Conservation (phyloP, 2,888 invertebrate genomes). For the Siphonodentalium dalli region DNA sequence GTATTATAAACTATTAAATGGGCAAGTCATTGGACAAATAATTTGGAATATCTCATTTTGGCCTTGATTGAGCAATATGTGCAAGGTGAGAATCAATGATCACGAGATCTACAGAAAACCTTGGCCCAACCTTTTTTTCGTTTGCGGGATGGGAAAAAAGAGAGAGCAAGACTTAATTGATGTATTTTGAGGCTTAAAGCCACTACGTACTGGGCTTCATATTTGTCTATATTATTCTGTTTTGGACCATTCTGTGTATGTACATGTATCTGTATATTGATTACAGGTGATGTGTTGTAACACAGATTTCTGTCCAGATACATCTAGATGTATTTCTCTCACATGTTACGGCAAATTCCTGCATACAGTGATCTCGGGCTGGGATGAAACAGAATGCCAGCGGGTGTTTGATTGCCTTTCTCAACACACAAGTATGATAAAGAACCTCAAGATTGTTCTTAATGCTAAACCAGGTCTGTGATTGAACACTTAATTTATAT, state of each 20-base stretch:
- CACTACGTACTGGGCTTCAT: neutral
- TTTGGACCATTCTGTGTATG: neutral
- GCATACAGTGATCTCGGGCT: conserved; percentile 63
- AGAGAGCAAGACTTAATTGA: neutral
- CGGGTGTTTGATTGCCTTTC: conserved; percentile 55
- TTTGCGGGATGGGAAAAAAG: no score
- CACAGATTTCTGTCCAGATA: conserved; percentile 42
- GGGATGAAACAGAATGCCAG: conserved; percentile 64
- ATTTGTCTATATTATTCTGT: neutral
- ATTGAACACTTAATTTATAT: neutral
- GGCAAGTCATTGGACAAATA: no score
- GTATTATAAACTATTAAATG: no score
- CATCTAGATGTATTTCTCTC: conserved; percentile 49
- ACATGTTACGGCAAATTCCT: conserved; percentile 62
- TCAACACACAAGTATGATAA: conserved; percentile 48
- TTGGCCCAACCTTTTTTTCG: no score
- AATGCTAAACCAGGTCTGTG: conserved; percentile 57
- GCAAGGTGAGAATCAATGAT: no score
- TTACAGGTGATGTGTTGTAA: conserved; percentile 42
- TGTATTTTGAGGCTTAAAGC: neutral
- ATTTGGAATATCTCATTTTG: no score
- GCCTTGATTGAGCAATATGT: no score
- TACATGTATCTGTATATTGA: conserved; percentile 2
- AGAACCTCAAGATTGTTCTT: conserved; percentile 50
- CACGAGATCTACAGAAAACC: no score